Conservation (phyloP, 2,888 invertebrate species). For the Endotricha flammealis region DNA sequence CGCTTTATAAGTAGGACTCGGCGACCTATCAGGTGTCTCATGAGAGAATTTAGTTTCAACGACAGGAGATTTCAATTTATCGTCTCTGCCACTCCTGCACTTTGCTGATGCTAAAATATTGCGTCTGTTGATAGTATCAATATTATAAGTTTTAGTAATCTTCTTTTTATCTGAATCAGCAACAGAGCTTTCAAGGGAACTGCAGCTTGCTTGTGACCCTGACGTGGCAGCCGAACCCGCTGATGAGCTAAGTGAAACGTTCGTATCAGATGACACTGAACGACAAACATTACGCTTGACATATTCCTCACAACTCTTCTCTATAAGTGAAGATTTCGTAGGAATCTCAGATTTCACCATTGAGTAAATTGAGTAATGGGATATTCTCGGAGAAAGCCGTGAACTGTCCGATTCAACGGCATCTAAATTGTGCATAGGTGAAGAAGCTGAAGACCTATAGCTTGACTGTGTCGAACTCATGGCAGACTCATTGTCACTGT, state of each 20-base stretch:
- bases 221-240: conserved; percentile 85
- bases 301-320: conserved; percentile 60
- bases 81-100: conserved; percentile 88
- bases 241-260: conserved; percentile 83
- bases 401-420: conserved; percentile 77
- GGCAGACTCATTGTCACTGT: conserved; percentile 92
- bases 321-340: conserved; percentile 42
- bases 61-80: conserved; percentile 83
- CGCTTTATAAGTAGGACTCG: conserved; percentile 67
- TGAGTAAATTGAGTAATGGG: conserved; percentile 58
- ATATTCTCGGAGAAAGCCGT: conserved; percentile 67
- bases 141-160: conserved; percentile 87
- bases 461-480: conserved; percentile 91
- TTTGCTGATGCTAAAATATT: conserved; percentile 92
- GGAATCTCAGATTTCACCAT: conserved; percentile 64
- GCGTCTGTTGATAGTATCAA: conserved; percentile 90
- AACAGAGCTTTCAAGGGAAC: conserved; percentile 80
- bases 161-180: conserved; percentile 81
- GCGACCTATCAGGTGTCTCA: conserved; percentile 70
- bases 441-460: conserved; percentile 85
- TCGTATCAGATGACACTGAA: conserved; percentile 85
- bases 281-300: conserved; percentile 80
- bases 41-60: conserved; percentile 85
- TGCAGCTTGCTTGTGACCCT: conserved; percentile 85
- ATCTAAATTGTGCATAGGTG: conserved; percentile 84